Percentiles rank a stretch among this genome's conserved stretches.
Conservation (phyloP, 2,888 invertebrate genomes). For the Chaetogeoica ovagalla region DNA sequence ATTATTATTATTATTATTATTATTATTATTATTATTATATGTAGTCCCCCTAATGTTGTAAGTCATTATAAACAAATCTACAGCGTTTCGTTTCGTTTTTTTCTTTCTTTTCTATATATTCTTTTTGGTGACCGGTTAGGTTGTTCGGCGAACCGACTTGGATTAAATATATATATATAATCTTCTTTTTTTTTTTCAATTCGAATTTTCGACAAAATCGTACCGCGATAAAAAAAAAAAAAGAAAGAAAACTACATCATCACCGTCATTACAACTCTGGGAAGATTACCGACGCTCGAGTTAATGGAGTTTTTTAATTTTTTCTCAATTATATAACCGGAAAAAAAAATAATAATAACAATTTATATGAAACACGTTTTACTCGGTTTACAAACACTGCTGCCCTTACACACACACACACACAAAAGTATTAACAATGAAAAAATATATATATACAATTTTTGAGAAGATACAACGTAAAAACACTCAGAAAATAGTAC, state of each 20-base stretch:
- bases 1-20: no score
- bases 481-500: no score
- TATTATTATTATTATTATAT: neutral
- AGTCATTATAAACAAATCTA: constrained; percentile 50
- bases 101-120: neutral
- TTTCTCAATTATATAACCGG: constrained; percentile 6
- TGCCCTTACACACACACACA: no score
- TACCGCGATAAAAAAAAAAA: constrained; percentile 15
- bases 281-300: neutral
- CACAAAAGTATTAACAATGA: neutral
- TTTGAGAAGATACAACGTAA: no score
- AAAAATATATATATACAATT: neutral
- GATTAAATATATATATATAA: constrained; percentile 34
- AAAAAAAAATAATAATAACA: no score
- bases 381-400: neutral
- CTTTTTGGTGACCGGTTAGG: constrained; percentile 17
- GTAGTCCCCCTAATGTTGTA: constrained; percentile 33
- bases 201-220: constrained; percentile 36
- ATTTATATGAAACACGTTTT: constrained; percentile 9
- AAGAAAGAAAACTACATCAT: constrained; percentile 31
- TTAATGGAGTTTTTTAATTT: constrained; percentile 13
- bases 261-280: constrained; percentile 23
- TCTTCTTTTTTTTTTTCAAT: constrained; percentile 48
- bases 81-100: constrained; percentile 26
- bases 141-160: neutral